Evolutionary conservation across 2,888 invertebrate species (phyloP).

Genomic region (Mesorhabditis belari): DNA sequence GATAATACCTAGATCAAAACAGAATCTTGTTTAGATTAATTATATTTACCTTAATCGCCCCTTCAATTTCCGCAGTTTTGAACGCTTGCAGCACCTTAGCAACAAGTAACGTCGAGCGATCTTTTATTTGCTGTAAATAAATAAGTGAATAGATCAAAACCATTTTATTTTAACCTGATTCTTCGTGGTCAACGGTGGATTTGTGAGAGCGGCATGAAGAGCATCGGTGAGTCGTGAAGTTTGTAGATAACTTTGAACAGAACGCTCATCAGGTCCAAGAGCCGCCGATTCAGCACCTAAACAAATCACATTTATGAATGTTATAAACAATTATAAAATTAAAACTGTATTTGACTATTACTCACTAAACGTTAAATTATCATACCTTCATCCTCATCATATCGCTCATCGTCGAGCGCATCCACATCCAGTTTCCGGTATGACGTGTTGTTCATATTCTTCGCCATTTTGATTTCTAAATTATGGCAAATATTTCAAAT

Average conservation of each 20-base stretch:
- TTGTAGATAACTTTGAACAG: constrained; percentile 16
- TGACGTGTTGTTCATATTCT: constrained; percentile 39
- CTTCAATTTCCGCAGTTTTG: constrained; percentile 41
- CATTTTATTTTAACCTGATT: constrained; percentile 40
- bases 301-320: constrained; percentile 5
- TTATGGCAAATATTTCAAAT: not conserved
- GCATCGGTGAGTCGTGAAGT: constrained; percentile 38
- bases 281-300: constrained; percentile 20
- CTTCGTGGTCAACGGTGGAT: constrained; percentile 41
- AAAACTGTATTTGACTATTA: not conserved
- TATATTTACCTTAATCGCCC: constrained; percentile 16
- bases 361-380: constrained; percentile 1
- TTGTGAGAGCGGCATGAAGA: constrained; percentile 35
- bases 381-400: constrained; percentile 39
- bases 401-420: constrained; percentile 40
- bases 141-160: not conserved
- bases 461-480: constrained; percentile 27
- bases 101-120: constrained; percentile 32
- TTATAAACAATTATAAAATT: not conserved
- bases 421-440: constrained; percentile 49
- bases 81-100: constrained; percentile 38
- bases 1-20: constrained; percentile 12
- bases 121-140: constrained; percentile 24
- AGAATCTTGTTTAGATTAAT: not conserved
- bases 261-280: constrained; percentile 27